Base-by-base conservation (phyloP, 2,888 invertebrate species). In the Campopleginae sp. region DNA sequence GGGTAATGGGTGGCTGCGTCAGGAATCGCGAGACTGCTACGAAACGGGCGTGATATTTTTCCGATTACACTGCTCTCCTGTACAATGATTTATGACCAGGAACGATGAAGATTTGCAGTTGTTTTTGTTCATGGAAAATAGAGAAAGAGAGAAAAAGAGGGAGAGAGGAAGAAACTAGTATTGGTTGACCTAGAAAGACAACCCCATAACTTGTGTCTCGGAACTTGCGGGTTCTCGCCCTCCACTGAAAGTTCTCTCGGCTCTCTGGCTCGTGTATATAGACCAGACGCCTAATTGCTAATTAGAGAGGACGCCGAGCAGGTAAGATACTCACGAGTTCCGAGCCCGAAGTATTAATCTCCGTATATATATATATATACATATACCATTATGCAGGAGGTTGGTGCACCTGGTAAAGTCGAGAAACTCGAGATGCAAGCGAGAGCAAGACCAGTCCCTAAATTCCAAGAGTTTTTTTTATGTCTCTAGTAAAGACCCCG, bases 261-360 rank as follows among this genome's bases (percentile, higher is more conserved):
- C 80, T 54, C 75, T 74, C 58, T 46, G 65, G 80, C 65, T 23
- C 44, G 63, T 61, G 70, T 75, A 65, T 78, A 78, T 46, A 74
- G 65, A 78, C 82, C 82, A 87, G 86, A 86, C 82, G 87, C 86
- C 89, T 91, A 90, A 91, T 90, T 91, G 90, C 90, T 90, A 91
- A 91, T 91, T 91, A 89, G 89, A 88, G 89, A 91, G 90, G 89
- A 90, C 82, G 85, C 79, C 75, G 82, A 65, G 90, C 84, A 85
- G 87, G 82, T 86, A 87, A 66, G 65, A 71, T 85, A 82, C 84
- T 80, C 80, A 61, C 82, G 81, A 81, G 78, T 72, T 51, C 33
- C 51, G 63, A 82, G 76, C 75, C 27, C 46, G 23, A 23, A 23
- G 70, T 38, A 79, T 70, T 46, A 42, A 48, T 74, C 33, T 48